phyloP scores from a whole-genome alignment of 2,113 vertebrate genomes.

The Nansenia antarctica region DNA sequence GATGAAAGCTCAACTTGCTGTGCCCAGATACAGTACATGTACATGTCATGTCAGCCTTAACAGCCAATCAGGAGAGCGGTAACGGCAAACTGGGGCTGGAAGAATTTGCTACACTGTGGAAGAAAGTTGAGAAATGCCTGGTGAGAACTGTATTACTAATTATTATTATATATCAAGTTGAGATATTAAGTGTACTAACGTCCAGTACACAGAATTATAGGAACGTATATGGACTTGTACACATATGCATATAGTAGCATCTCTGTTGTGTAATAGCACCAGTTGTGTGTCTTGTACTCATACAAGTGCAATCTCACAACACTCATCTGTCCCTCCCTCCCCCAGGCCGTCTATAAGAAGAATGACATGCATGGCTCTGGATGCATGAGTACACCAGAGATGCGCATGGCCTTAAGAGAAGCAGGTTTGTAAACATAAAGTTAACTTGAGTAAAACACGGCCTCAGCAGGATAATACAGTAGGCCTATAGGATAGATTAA shows the following conservation, averaged over 20 bases:
- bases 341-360: conserved; percentile 74
- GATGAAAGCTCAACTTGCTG: neutral
- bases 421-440: conserved; percentile 57
- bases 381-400: conserved; percentile 74
- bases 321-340: neutral
- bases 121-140: conserved; percentile 88
- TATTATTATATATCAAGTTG: too few relatives aligned
- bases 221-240: too few relatives aligned
- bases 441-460: too few relatives aligned
- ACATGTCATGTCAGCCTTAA: conserved; percentile 54
- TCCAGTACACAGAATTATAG: too few relatives aligned
- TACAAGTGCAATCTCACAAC: neutral
- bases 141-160: too few relatives aligned
- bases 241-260: conserved; percentile 85
- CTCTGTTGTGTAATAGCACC: neutral
- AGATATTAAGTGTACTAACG: too few relatives aligned
- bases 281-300: neutral
- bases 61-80: conserved; percentile 67
- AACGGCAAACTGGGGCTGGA: conserved; percentile 78
- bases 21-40: conserved; percentile 86
- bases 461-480: too few relatives aligned
- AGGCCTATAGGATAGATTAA: too few relatives aligned
- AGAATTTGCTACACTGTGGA: conserved; percentile 87
- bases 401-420: conserved; percentile 75
- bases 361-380: conserved; percentile 68